Evolutionary conservation across 2,797 vertebrate genomes (phyloP).

Genomic region (Buceros bicornis): DNA sequence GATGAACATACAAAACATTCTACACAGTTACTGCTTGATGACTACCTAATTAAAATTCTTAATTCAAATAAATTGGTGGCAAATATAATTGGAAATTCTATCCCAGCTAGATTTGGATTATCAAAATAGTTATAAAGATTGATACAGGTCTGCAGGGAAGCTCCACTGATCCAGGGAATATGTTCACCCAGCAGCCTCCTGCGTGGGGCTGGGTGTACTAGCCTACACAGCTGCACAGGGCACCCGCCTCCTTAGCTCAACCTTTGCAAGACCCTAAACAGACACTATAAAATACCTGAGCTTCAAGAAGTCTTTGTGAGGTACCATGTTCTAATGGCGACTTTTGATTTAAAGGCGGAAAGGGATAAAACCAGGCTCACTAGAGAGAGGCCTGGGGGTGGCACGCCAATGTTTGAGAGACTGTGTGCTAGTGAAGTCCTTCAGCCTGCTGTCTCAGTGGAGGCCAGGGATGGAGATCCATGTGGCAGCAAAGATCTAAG

Average conservation of each 20-base stretch:
- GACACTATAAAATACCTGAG: neutral
- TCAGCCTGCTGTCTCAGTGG: neutral
- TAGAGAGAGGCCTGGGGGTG: neutral
- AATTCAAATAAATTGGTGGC: neutral
- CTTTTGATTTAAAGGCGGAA: neutral
- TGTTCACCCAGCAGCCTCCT: neutral
- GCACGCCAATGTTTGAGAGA: neutral
- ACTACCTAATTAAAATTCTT: neutral
- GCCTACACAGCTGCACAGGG: neutral
- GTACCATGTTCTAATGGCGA: neutral
- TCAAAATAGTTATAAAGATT: neutral
- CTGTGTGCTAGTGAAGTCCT: neutral
- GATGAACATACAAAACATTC: neutral
- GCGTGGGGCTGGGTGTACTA: neutral
- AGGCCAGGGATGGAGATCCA: neutral
- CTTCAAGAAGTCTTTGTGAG: neutral
- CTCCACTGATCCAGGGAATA: neutral
- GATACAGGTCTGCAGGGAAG: neutral
- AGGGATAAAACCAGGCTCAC: neutral
- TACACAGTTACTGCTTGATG: neutral
- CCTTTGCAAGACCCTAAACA: neutral
- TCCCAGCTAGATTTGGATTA: neutral
- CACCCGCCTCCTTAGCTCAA: neutral
- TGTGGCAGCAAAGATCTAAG: neutral
- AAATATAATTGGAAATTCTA: neutral